A percentile compares a stretch with the other conserved stretches of the same genome.
phyloP scores from a whole-genome alignment of 2,113 vertebrate species.

The Tachuris rubrigastra region DNA sequence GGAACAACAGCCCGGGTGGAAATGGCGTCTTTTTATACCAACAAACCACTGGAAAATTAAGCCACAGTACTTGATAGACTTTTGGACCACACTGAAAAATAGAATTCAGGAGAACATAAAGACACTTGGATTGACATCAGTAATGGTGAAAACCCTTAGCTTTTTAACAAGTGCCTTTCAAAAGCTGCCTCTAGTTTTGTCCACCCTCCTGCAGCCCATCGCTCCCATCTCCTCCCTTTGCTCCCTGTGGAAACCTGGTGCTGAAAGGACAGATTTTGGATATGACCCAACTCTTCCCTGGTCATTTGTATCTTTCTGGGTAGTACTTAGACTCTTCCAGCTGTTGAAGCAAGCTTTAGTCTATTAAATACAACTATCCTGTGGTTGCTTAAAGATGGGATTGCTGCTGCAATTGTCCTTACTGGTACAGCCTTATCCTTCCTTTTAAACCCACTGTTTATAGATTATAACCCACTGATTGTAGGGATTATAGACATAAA shows the following conservation, averaged over 20 bases:
- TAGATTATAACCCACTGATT: neutral
- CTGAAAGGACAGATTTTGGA: neutral
- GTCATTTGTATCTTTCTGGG: neutral
- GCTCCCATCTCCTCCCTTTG: accelerated
- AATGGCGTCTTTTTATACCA: neutral
- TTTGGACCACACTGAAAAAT: neutral
- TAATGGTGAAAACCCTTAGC: neutral
- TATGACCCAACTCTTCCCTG: neutral
- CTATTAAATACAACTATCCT: neutral
- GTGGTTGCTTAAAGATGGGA: neutral
- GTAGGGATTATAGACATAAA: neutral
- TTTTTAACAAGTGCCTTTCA: neutral
- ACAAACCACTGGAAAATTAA: conserved; percentile 38
- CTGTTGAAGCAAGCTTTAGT: neutral
- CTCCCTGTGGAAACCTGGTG: neutral
- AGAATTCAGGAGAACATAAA: neutral
- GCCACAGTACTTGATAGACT: neutral
- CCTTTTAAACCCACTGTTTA: neutral
- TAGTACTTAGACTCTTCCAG: neutral
- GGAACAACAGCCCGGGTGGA: conserved; percentile 7
- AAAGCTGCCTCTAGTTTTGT: neutral
- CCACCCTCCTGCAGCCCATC: neutral
- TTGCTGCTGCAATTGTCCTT: accelerated
- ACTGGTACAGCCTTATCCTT: accelerated
- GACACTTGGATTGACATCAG: neutral